Conservation (phyloP, 2,113 vertebrate genomes). For the Chrysemys picta region DNA sequence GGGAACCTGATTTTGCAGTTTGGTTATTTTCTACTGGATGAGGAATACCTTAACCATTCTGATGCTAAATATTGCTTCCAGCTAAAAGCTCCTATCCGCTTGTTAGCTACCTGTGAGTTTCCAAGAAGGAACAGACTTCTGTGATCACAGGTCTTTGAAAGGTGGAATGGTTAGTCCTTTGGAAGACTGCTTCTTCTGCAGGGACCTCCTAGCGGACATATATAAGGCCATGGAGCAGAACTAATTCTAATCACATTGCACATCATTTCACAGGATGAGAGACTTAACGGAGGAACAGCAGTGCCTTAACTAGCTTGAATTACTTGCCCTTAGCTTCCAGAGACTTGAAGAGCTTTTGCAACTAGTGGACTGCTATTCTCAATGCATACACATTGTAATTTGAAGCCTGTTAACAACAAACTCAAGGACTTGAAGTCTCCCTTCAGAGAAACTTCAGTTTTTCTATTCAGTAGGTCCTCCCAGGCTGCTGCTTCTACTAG, state of each 20-base stretch:
- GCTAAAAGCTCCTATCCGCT: neutral
- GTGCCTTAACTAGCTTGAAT: neutral
- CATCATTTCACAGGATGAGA: neutral
- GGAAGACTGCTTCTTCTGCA: neutral
- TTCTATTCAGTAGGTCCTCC: neutral
- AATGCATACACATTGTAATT: neutral
- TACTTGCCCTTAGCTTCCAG: neutral
- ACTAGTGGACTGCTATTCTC: neutral
- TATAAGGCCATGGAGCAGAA: too few relatives aligned
- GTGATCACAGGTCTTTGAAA: neutral
- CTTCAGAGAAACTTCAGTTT: neutral
- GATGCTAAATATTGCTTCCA: neutral
- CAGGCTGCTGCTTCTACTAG: neutral
- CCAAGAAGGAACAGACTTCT: neutral
- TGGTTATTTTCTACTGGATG: neutral
- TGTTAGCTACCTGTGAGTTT: neutral
- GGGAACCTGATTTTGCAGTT: neutral
- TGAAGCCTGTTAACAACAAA: neutral
- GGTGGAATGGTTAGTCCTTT: neutral
- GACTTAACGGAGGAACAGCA: neutral
- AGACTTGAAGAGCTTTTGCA: neutral
- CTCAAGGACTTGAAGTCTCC: too few relatives aligned
- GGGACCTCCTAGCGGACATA: neutral
- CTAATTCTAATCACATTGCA: neutral
- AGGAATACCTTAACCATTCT: neutral